Evolutionary conservation across 1,140 invertebrate genomes (phyloP).

Genomic region (Venturia canescens): DNA sequence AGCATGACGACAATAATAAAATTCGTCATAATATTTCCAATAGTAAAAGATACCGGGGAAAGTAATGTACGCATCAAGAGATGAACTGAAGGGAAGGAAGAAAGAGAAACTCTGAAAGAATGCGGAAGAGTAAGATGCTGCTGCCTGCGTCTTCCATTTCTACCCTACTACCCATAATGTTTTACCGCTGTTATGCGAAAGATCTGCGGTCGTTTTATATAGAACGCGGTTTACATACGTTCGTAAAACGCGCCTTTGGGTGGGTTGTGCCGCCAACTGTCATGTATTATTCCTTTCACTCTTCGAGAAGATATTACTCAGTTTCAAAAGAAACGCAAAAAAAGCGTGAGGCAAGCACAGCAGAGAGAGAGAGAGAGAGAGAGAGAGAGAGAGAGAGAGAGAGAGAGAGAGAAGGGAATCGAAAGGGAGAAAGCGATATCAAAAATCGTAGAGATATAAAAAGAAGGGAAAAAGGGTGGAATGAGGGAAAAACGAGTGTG

Average conservation of each 20-base stretch:
- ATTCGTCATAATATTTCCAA: too few relatives aligned
- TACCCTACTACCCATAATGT: constrained; percentile 21
- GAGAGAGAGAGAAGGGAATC: too few relatives aligned
- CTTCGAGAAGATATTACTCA: constrained; percentile 6
- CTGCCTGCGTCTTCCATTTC: not conserved
- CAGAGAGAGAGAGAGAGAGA: not conserved
- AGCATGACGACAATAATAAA: too few relatives aligned
- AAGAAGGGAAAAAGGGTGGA: not conserved
- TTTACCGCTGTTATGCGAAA: not conserved
- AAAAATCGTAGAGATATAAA: constrained; percentile 3
- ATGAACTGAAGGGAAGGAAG: not conserved
- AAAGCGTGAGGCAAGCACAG: not conserved
- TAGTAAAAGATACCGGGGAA: too few relatives aligned
- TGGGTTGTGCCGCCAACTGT: not conserved
- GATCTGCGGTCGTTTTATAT: not conserved
- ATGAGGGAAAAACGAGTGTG: constrained; percentile 8
- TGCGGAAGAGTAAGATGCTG: not conserved
- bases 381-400: not conserved
- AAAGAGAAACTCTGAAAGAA: not conserved
- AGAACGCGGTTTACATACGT: constrained; percentile 4
- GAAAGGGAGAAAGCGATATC: not conserved
- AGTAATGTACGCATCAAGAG: too few relatives aligned
- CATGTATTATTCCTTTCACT: constrained; percentile 12
- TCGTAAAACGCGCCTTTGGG: not conserved
- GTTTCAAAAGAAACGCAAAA: not conserved